A percentile compares a stretch with the other conserved stretches of the same genome.
These are phyloP conservation scores for Avahi laniger DNA, from an alignment of 2,797 vertebrate species.

Conservation along the genomic window DNA sequence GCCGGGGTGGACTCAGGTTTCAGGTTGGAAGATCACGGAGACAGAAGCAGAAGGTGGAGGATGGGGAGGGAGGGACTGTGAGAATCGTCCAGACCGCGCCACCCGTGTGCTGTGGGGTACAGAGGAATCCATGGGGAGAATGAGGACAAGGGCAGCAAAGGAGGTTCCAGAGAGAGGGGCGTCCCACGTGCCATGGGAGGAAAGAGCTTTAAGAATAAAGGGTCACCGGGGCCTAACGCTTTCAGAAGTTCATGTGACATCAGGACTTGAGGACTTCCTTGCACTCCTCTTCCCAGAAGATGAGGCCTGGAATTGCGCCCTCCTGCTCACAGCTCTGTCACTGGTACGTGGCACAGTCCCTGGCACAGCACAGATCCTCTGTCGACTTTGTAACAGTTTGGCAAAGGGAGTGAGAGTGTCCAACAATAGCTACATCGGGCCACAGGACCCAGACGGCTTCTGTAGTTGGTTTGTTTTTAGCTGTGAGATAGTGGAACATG, in stretches of 20 bases:
- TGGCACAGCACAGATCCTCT: fast-evolving
- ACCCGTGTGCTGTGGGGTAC: not conserved
- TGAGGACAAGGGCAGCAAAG: not conserved
- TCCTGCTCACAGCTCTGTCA: not conserved
- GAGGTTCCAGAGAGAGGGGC: not conserved
- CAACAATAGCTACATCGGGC: not conserved
- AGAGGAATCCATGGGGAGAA: not conserved
- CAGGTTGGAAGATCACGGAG: not conserved
- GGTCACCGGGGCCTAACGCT: not conserved
- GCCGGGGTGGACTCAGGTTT: not conserved
- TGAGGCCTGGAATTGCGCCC: not conserved
- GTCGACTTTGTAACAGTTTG: not conserved
- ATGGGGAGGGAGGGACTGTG: not conserved
- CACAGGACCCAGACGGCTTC: not conserved
- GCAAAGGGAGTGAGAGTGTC: not conserved
- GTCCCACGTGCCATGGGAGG: not conserved
- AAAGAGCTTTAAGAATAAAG: not conserved
- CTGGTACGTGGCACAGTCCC: no score
- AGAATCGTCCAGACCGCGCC: not conserved
- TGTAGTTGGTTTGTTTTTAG: not conserved
- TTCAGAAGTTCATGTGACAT: not conserved
- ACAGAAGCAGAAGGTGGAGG: not conserved
- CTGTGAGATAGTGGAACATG: not conserved
- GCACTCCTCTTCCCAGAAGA: not conserved
- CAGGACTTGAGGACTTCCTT: not conserved